phyloP scores from a whole-genome alignment of 2,113 vertebrate genomes.

The Phycodurus eques region DNA sequence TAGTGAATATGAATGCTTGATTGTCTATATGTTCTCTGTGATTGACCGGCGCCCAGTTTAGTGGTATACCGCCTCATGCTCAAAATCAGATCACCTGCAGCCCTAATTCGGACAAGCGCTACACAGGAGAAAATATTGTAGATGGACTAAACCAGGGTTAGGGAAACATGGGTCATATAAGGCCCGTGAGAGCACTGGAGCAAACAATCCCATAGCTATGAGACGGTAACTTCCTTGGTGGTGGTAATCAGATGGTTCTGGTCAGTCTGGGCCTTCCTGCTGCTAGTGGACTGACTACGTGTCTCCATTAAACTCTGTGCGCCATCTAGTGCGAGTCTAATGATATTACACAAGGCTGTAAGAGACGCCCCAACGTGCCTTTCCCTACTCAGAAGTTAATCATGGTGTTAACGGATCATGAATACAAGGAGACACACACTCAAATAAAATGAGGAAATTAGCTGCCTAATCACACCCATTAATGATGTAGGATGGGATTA shows the following conservation, averaged over 20 bases:
- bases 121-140: too few relatives aligned
- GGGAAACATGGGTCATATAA: too few relatives aligned
- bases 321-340: conserved; percentile 62
- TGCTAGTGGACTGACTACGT: conserved; percentile 2
- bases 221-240: background rate
- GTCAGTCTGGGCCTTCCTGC: conserved; percentile 5
- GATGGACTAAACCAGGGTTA: too few relatives aligned
- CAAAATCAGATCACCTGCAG: too few relatives aligned
- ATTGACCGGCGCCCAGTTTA: too few relatives aligned
- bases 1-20: too few relatives aligned
- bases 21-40: too few relatives aligned
- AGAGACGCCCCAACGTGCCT: background rate
- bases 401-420: background rate
- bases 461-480: background rate
- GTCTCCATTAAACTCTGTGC: conserved; percentile 35
- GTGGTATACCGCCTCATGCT: too few relatives aligned
- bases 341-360: conserved; percentile 55
- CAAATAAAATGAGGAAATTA: background rate
- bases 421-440: background rate
- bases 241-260: background rate
- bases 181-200: too few relatives aligned
- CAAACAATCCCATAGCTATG: background rate
- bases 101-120: too few relatives aligned
- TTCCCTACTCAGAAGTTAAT: background rate
- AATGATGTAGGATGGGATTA: background rate